Evolutionary conservation across 92 coral and sea anemone species (phyloP).

Genomic region (Bergia puertoricense): DNA sequence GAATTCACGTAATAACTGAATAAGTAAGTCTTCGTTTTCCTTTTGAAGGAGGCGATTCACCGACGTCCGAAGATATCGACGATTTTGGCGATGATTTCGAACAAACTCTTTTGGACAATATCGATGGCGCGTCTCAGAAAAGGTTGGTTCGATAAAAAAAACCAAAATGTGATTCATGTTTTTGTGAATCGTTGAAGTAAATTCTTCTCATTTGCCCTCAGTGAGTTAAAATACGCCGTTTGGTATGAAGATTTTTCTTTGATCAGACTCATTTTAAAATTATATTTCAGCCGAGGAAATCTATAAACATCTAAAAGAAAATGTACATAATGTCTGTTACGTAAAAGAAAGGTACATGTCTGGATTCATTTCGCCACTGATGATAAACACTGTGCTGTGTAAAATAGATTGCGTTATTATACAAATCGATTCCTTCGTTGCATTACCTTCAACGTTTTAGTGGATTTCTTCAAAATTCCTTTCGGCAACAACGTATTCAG

Average conservation of each 20-base stretch:
- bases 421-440: neutral
- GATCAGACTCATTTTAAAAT: neutral
- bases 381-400: neutral
- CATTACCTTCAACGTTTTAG: too few species aligned
- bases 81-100: slow-evolving; percentile 87
- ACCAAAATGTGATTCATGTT: too few species aligned
- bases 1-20: neutral
- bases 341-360: too few species aligned
- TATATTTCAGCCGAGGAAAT: neutral
- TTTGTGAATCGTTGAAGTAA: neutral
- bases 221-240: neutral
- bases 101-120: slow-evolving; percentile 80
- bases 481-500: too few species aligned
- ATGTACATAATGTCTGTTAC: neutral
- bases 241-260: neutral
- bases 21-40: neutral
- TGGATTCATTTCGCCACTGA: neutral
- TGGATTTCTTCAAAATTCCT: too few species aligned
- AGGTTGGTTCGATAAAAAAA: slow-evolving; percentile 50
- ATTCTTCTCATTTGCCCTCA: neutral
- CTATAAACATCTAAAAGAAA: neutral
- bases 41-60: slow-evolving; percentile 57
- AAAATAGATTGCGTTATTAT: neutral
- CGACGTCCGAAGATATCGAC: slow-evolving; percentile 69
- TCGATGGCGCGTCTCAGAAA: slow-evolving; percentile 90